Base-by-base conservation (phyloP, 1,140 invertebrate species). In the Brachystomella parvula region DNA sequence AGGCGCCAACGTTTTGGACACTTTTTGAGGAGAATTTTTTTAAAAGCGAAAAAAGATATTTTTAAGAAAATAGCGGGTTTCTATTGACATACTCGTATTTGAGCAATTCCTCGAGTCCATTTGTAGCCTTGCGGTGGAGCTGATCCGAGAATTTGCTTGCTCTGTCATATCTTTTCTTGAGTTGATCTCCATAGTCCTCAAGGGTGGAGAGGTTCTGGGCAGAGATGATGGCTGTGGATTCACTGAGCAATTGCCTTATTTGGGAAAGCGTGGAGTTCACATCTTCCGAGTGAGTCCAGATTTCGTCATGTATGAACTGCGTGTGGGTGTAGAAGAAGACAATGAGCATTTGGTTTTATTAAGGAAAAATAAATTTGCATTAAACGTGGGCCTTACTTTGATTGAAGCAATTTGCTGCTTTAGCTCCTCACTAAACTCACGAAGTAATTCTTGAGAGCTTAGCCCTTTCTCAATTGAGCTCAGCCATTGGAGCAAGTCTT, bases 171-270 rank as follows among this genome's bases (percentile, higher is more conserved):
- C 90, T 84, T 9, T 85, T 87, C 74, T 92, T 91, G 53, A 96
- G 79, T 60, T 85, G 85, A 49, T 89, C 84, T 3, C 89, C 88
- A 66, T 89, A 89, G 69, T 88, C 87, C 77, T 96, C 90, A 47
- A 96, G 77, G 35, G 86, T 86, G n/a, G 86, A 84, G 53, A 89
- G 84, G 81, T 96, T 92, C 72, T 93, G 91, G 61, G 88, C 87
- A 17, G 90, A 92, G 0, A 96, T 80, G n/a, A 93, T 89, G 73
- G 95, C 91, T 58, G 88, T 85, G 3, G 91, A 91, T 53, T 90
- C 91, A 1, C 94, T 83, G 2, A 94, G 86, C 15, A 97, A 83
- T 75, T 95, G 91, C 61, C 92, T 85, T 2, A 94, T 88, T 82
- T 95, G 91, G 77, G 95, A 93, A 53, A 92, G 81, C 69, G 90